Percentiles rank a stretch among this genome's conserved stretches.
Evolutionary conservation across 1,140 invertebrate genomes (phyloP).

Genomic region (Protaetia brevitarsis): DNA sequence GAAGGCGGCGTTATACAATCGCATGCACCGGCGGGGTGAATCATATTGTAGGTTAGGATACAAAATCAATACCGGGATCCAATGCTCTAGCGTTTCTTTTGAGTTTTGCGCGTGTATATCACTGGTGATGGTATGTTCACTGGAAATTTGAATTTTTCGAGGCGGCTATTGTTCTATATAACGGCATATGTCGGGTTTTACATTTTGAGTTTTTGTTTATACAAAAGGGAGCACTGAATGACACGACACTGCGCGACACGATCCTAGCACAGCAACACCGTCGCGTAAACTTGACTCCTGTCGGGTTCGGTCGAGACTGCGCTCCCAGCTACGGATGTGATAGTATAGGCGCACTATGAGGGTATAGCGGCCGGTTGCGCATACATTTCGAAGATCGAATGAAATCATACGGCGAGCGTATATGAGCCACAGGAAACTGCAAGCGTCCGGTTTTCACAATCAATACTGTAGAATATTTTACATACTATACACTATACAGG

Average conservation of each 20-base stretch:
- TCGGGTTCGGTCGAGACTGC: constrained; percentile 9
- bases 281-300: neutral
- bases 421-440: constrained; percentile 1
- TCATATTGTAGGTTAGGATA: constrained; percentile 31
- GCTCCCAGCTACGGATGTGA: constrained; percentile 14
- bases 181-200: neutral
- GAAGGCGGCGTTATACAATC: neutral
- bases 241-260: neutral
- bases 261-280: neutral
- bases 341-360: neutral
- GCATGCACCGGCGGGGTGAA: constrained; percentile 24
- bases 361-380: neutral
- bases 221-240: neutral
- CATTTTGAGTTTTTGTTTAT: constrained; percentile 1
- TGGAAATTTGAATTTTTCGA: neutral
- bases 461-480: constrained; percentile 16
- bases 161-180: neutral
- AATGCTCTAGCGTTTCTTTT: neutral
- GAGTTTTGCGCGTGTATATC: neutral
- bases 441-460: constrained; percentile 4
- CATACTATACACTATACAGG: too few relatives aligned
- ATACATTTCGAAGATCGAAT: neutral
- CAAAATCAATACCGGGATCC: constrained; percentile 32
- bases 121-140: neutral
- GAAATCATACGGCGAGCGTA: neutral